Conservation (phyloP, 2,888 invertebrate species). For the Tyria jacobaeae region DNA sequence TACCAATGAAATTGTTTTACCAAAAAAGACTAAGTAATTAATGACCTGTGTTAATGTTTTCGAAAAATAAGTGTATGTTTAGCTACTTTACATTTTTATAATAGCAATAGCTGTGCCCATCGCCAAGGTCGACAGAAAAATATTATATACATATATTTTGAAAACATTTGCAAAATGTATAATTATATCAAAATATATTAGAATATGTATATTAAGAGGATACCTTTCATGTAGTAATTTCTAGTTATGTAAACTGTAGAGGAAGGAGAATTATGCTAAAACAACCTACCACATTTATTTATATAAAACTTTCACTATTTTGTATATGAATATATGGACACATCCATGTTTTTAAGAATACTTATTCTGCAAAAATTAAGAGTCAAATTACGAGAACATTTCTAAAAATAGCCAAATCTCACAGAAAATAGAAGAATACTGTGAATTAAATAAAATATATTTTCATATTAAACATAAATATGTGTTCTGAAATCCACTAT, state of each 20-base stretch:
- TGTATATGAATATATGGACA: background rate
- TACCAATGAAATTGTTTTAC: too few relatives aligned
- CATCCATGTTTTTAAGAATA: too few relatives aligned
- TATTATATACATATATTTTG: background rate
- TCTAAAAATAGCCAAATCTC: too few relatives aligned
- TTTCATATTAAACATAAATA: too few relatives aligned
- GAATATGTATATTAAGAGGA: background rate
- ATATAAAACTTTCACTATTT: conserved; percentile 1
- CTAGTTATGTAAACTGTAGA: background rate
- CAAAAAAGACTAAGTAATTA: too few relatives aligned
- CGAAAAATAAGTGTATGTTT: too few relatives aligned
- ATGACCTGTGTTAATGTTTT: too few relatives aligned
- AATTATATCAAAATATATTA: background rate
- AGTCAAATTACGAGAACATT: too few relatives aligned
- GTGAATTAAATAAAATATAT: too few relatives aligned
- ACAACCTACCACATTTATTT: background rate
- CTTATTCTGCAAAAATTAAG: too few relatives aligned
- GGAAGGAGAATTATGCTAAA: background rate
- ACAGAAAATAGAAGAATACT: too few relatives aligned
- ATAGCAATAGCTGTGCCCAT: background rate
- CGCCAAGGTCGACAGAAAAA: background rate
- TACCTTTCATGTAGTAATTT: background rate
- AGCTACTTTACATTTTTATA: background rate
- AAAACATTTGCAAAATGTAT: background rate
- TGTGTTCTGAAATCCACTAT: too few relatives aligned